Base-by-base conservation (phyloP, 2,113 vertebrate genomes). In the Greenwoodochromis staneri region DNA sequence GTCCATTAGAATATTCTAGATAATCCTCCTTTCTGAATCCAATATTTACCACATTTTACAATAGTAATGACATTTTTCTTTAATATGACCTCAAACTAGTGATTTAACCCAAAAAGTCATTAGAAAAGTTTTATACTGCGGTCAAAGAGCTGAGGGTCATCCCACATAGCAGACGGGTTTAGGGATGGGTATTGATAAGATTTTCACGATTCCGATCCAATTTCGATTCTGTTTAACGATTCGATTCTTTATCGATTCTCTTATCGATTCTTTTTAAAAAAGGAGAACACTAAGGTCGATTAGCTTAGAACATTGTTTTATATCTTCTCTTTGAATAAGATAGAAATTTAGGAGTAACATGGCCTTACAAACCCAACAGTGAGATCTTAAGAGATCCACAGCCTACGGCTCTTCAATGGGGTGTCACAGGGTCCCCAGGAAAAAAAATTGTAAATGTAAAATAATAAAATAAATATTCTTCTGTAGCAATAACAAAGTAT, bases 341-440 rank as follows among this genome's bases (percentile, higher is more conserved):
- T 53, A 4, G 19, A 53, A 10, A 53, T 53, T 53, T 53, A 53
- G 0, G 51, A 21, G 19, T 21, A 53, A 21, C 19, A 21, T 53
- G 9, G 51, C 51, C 19, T 53, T 53, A 53, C 51, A 53, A 53
- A 53, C 51, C 51, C 51, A 21, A 4, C 19, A 53, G 51, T 21
- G 51, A 53, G 51, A 53, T 21, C 19, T 53, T 53, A 53, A 53
- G 19, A 53, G 51, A 53, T 53, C 51, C 49, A 53, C 19, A n/a
- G 19, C 51, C 49, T 0, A 53, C 0, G 9, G 9, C 51, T 53
- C 51, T 53, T n/a, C 9, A 11, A 47, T 8, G 45, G 7, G 45
- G 45, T 16, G 0, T 47, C 45, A 47, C 45, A 7, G 45, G 45
- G 45, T 47, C 45, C 1, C 6, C 0, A 0, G 42, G 14, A 16